Evolutionary conservation across 2,888 invertebrate genomes (phyloP).

Genomic region (Drosophila merina): DNA sequence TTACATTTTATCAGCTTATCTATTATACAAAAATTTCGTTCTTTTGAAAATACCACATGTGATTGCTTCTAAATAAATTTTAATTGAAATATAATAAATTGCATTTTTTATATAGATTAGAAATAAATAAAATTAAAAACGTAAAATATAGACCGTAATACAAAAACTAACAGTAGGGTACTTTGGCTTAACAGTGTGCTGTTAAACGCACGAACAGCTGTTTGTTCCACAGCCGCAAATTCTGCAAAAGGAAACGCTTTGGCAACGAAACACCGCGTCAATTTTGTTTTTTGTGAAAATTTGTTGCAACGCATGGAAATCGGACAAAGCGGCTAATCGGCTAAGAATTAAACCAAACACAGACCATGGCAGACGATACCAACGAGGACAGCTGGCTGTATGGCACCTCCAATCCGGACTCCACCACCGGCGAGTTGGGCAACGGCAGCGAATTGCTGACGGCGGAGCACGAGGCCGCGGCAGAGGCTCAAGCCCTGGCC

Average conservation of each 20-base stretch:
- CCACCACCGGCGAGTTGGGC: conserved; percentile 80
- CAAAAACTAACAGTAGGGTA: no score
- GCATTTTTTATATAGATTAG: no score
- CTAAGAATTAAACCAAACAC: background rate
- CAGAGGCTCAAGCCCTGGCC: conserved; percentile 51
- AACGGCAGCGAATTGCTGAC: conserved; percentile 58
- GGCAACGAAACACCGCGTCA: conserved; percentile 26
- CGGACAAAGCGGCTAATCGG: background rate
- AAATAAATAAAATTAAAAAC: no score
- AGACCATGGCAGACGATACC: conserved; percentile 86
- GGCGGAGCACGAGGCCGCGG: conserved; percentile 65
- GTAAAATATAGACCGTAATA: no score
- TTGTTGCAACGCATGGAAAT: conserved; percentile 12
- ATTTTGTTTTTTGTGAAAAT: conserved; percentile 16
- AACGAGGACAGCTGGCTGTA: conserved; percentile 96
- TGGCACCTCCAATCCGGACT: conserved; percentile 88
- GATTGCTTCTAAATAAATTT: no score
- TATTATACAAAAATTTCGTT: no score
- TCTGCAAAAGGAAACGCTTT: conserved; percentile 1
- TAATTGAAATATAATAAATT: no score
- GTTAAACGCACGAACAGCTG: conserved; percentile 39
- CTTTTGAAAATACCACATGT: no score
- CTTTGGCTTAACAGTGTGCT: background rate
- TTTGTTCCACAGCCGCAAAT: background rate
- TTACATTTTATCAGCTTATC: no score